These are phyloP conservation scores for Seriola aureovittata DNA, from an alignment of 2,113 vertebrate species.

Conservation along the genomic window DNA sequence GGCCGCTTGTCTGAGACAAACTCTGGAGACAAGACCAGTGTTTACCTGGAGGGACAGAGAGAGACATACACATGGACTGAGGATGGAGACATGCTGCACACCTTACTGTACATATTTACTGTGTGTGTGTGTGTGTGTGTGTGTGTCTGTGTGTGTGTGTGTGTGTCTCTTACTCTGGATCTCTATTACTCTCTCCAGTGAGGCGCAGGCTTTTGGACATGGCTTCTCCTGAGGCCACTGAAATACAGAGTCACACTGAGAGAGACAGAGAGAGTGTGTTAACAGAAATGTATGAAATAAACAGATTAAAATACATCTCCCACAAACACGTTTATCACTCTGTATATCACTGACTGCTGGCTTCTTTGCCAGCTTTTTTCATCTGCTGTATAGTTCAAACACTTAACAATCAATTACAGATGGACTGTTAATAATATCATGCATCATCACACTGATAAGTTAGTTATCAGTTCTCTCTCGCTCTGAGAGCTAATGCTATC, in stretches of 20 bases:
- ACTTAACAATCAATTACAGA: no score
- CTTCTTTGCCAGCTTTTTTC: no score
- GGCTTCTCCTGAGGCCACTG: slow-evolving; percentile 78
- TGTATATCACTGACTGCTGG: no score
- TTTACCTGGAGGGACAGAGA: slow-evolving; percentile 59
- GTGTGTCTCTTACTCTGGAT: slow-evolving; percentile 73
- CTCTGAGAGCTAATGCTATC: no score
- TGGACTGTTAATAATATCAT: no score
- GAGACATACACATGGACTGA: not conserved
- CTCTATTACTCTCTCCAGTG: slow-evolving; percentile 76
- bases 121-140: not conserved
- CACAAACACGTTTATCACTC: no score
- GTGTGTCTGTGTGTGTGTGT: not conserved
- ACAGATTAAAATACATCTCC: no score
- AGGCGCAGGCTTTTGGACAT: slow-evolving; percentile 77
- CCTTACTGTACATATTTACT: not conserved
- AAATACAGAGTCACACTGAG: slow-evolving; percentile 66
- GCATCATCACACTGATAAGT: no score
- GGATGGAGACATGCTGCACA: not conserved
- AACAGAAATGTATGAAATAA: not conserved
- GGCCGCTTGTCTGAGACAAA: slow-evolving; percentile 63
- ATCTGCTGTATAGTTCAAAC: no score
- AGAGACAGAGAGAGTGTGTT: slow-evolving; percentile 9
- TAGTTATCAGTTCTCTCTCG: no score
- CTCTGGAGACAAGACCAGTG: slow-evolving; percentile 79